phyloP scores from a whole-genome alignment of 2,113 vertebrate genomes.

The Tylochromis polylepis region DNA sequence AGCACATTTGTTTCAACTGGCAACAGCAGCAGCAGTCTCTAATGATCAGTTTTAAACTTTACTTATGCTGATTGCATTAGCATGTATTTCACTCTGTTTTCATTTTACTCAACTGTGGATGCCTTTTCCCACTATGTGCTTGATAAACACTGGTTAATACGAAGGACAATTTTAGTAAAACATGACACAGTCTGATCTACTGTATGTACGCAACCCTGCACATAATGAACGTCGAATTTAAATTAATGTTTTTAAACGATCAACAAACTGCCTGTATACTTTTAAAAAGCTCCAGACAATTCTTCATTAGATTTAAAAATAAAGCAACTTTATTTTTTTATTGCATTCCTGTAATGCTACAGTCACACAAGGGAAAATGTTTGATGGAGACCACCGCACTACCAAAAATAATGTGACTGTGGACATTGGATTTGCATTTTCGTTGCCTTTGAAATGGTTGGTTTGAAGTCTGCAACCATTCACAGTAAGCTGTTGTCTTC shows the following conservation, averaged over 20 bases:
- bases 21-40: slow-evolving; percentile 11
- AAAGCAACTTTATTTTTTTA: background rate
- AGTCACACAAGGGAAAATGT: too few species aligned
- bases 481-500: background rate
- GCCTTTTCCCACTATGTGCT: background rate
- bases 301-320: background rate
- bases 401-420: background rate
- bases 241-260: background rate
- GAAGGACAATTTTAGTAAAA: background rate
- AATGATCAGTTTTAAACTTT: slow-evolving; percentile 44
- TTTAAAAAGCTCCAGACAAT: background rate
- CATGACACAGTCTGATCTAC: background rate
- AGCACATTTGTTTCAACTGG: slow-evolving; percentile 7
- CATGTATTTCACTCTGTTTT: slow-evolving; percentile 32
- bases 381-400: background rate
- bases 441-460: background rate
- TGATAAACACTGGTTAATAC: background rate
- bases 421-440: background rate
- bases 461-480: background rate
- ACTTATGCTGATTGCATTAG: slow-evolving; percentile 42
- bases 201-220: background rate
- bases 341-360: too few species aligned
- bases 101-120: background rate
- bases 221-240: background rate
- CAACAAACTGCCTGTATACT: background rate